Percentiles rank a stretch among this genome's conserved stretches.
These are phyloP conservation scores for Microdon myrmicae DNA, from an alignment of 2,888 invertebrate species.

Conservation along the genomic window DNA sequence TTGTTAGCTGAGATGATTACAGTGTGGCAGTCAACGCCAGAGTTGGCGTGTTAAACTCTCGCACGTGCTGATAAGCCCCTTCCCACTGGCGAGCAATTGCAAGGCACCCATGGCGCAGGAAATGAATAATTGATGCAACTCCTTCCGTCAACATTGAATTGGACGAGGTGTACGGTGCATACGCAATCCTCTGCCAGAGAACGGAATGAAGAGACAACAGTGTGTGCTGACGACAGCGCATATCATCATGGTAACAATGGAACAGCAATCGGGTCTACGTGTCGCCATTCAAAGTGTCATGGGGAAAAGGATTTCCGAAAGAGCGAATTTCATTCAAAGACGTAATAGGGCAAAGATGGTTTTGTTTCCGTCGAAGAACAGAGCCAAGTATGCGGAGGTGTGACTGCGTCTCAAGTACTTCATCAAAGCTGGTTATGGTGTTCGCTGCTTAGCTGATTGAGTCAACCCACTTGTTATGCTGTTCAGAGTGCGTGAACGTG, in stretches of 20 bases:
- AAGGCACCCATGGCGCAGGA: conserved; percentile 41
- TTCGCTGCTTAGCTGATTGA: no score
- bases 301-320: conserved; percentile 12
- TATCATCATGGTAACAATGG: conserved; percentile 36
- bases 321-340: conserved; percentile 1
- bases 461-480: no score
- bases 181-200: conserved; percentile 5
- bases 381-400: no score
- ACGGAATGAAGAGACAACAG: conserved; percentile 19
- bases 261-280: conserved; percentile 30
- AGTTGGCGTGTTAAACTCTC: conserved; percentile 36
- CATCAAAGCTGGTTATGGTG: no score
- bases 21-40: conserved; percentile 5
- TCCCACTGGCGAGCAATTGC: conserved; percentile 36
- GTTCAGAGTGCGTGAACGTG: no score
- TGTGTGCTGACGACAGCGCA: conserved; percentile 30
- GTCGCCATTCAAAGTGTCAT: conserved; percentile 21
- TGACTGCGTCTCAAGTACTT: no score
- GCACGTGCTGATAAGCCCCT: conserved; percentile 43
- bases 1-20: conserved; percentile 3
- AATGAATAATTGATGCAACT: conserved; percentile 48
- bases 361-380: no score
- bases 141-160: conserved; percentile 44
- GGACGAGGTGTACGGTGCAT: conserved; percentile 22
- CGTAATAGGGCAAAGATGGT: conserved; percentile 8